Base-by-base conservation (phyloP, 2,113 vertebrate species). In the Geococcyx californianus region DNA sequence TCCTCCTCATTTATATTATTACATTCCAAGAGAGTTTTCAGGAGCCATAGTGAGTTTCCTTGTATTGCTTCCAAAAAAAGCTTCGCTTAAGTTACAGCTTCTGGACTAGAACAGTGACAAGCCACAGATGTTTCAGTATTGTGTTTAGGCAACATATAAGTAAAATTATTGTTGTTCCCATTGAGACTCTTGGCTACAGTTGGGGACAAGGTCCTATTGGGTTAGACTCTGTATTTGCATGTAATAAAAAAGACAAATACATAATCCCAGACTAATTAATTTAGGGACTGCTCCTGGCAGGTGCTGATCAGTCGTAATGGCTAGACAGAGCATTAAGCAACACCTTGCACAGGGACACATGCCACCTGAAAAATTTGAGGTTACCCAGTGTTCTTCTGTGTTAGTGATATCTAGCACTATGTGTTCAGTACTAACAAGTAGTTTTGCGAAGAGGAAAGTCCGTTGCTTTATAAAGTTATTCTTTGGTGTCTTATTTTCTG, bases 11-110 rank as follows among this genome's bases (percentile, higher is more conserved):
- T 95, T 94, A 86, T 93, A 68, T 81, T 95, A 87, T 90, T 86
- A 52, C 92, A 93, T 95, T 95, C 94, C 95, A 89, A 63, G 49
- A 93, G 72, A 78, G 73, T 96, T 96, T 95, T 93, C 85, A 89
- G 90, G 72, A 96, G 56, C 59, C 73, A 33, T 59, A 86, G 75
- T 55, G 55, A 91, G 52, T 94, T 86, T 94, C 59, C 75, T 86
- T 88, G 47, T 59, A 84, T 58, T 70, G 40, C 64, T 52, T 96
- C 90, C 44, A 91, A 90, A 90, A 86, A 87, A 76, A 45, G 6
- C 38, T 34, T 84, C 0, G 1, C 76, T 91, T 64, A 86, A 28
- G 56, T 34, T 88, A 34, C 47, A 84, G 82, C 56, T 93, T 89
- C 88, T 95, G 79, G 73, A 81, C 15, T 36, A 24, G 54, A 92